These are phyloP conservation scores for Nomada fabriciana DNA, from an alignment of 2,888 invertebrate genomes.

Conservation along the genomic window DNA sequence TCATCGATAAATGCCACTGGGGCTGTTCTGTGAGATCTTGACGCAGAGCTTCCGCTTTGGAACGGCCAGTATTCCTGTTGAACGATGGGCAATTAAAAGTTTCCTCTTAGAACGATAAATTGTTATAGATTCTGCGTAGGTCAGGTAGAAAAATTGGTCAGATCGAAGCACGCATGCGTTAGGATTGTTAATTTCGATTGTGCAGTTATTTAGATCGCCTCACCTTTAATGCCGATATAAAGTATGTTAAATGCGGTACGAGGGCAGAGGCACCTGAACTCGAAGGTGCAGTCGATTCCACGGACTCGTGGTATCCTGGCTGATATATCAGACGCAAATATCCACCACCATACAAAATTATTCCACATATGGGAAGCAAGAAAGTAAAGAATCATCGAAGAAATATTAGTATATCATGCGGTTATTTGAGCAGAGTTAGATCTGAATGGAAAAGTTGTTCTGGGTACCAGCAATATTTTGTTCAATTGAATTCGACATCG, in stretches of 20 bases:
- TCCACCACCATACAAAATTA: conserved; percentile 55
- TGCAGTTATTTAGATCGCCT: conserved; percentile 79
- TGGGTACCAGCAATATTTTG: not conserved
- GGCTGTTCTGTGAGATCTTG: conserved; percentile 89
- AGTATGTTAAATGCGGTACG: conserved; percentile 89
- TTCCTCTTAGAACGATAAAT: no score
- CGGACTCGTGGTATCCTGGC: conserved; percentile 82
- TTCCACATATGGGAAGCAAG: conserved; percentile 56
- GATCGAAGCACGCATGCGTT: not conserved
- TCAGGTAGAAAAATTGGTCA: not conserved
- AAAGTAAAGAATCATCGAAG: conserved; percentile 51
- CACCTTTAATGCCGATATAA: conserved; percentile 91
- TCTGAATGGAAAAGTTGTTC: not conserved
- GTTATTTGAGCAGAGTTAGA: not conserved
- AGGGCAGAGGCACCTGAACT: conserved; percentile 84
- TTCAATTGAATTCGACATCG: not conserved
- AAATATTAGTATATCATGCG: conserved; percentile 46
- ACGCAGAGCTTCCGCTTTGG: conserved; percentile 88
- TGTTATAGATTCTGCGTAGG: not conserved
- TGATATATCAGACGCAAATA: conserved; percentile 64
- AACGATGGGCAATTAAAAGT: not conserved
- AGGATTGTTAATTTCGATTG: not conserved
- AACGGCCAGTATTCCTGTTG: conserved; percentile 90
- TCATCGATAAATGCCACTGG: conserved; percentile 67
- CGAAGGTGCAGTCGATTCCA: conserved; percentile 78